These are phyloP conservation scores for Sphenodon punctatus DNA, from an alignment of 2,797 vertebrate species.

Conservation along the genomic window DNA sequence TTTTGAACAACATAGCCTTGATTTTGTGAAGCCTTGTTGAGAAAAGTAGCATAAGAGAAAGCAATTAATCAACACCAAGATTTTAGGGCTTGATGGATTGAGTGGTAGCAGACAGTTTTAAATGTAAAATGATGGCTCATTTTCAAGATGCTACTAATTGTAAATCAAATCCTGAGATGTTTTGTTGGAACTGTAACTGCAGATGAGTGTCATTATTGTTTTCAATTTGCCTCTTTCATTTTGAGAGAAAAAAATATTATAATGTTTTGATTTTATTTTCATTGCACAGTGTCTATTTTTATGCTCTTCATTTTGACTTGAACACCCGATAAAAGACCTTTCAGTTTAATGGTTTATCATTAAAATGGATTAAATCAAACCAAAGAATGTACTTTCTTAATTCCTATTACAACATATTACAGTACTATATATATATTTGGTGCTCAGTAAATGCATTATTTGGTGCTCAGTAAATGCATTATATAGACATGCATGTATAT, in stretches of 20 bases:
- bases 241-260: constrained; percentile 44
- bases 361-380: constrained; percentile 49
- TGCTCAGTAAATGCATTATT: too few relatives aligned
- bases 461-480: too few relatives aligned
- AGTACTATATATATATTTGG: too few relatives aligned
- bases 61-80: constrained; percentile 57
- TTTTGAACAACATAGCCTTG: not conserved
- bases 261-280: constrained; percentile 62
- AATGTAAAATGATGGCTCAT: constrained; percentile 51
- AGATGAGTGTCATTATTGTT: constrained; percentile 55
- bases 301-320: constrained; percentile 39
- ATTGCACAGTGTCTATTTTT: constrained; percentile 47
- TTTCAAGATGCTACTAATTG: constrained; percentile 64
- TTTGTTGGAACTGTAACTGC: constrained; percentile 43
- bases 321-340: constrained; percentile 38
- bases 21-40: constrained; percentile 5
- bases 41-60: not conserved
- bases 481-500: too few relatives aligned
- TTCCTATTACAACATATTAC: constrained; percentile 46
- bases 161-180: constrained; percentile 62
- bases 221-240: constrained; percentile 54
- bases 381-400: constrained; percentile 54
- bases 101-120: constrained; percentile 47
- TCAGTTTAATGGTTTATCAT: constrained; percentile 36
- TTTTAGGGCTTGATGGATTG: constrained; percentile 60